phyloP scores from a whole-genome alignment of 1,140 invertebrate species.

The Zophobas morio region DNA sequence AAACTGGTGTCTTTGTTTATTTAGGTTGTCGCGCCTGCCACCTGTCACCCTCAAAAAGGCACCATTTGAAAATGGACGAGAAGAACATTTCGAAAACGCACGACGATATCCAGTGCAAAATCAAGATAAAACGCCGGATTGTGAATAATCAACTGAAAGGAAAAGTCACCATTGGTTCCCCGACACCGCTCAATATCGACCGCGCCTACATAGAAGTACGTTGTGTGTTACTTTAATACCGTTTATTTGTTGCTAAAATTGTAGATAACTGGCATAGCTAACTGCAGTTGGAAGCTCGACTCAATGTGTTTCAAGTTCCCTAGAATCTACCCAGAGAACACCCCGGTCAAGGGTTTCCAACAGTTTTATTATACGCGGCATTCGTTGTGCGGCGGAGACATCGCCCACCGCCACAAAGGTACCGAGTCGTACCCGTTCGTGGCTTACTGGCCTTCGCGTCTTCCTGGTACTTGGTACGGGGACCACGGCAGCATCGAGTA shows the following conservation, averaged over 20 bases:
- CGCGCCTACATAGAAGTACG: conserved; percentile 7
- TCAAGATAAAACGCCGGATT: conserved; percentile 14
- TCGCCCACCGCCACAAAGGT: conserved; percentile 30
- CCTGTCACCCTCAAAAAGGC: too few relatives aligned
- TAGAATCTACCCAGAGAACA: conserved; percentile 32
- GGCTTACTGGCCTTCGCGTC: conserved; percentile 52
- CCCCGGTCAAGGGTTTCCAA: conserved; percentile 20
- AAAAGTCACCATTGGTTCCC: conserved; percentile 1
- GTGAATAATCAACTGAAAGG: background rate
- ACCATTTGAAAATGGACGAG: background rate
- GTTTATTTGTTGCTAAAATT: background rate
- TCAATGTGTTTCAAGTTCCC: conserved; percentile 22
- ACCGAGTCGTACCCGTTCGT: conserved; percentile 50
- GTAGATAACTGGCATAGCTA: conserved; percentile 53
- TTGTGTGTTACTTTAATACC: background rate
- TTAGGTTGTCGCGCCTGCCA: too few relatives aligned
- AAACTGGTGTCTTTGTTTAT: too few relatives aligned
- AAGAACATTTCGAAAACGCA: background rate
- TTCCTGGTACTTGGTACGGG: conserved; percentile 53
- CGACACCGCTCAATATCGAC: background rate
- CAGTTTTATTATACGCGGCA: conserved; percentile 47
- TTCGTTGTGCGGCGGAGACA: conserved; percentile 36
- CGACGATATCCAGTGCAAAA: conserved; percentile 13
- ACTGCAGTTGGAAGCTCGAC: conserved; percentile 46
- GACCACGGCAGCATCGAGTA: conserved; percentile 53